phyloP scores from a whole-genome alignment of 2,797 vertebrate genomes.

The Bryconaethiops microstoma region DNA sequence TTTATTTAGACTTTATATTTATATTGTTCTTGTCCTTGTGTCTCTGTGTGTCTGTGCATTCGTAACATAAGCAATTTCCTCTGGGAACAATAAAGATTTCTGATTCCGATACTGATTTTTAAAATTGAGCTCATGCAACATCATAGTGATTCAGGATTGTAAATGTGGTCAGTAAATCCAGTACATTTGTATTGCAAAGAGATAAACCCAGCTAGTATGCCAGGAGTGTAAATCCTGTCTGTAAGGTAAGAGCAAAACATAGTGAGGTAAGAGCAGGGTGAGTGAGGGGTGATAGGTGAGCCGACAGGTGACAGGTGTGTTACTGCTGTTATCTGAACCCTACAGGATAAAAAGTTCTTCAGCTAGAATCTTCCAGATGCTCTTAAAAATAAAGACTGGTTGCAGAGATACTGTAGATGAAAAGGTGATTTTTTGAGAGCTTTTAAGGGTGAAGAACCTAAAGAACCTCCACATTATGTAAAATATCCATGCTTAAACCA shows the following conservation, averaged over 20 bases:
- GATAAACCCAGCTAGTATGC: background rate
- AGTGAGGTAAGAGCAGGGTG: conserved; percentile 9
- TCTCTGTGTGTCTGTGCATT: too few relatives aligned
- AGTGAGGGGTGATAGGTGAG: conserved; percentile 17
- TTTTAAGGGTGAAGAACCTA: too few relatives aligned
- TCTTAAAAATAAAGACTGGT: background rate
- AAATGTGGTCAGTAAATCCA: conserved; percentile 6
- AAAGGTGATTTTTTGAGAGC: too few relatives aligned
- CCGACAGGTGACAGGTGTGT: conserved; percentile 16
- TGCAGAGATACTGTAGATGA: too few relatives aligned
- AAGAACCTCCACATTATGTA: too few relatives aligned
- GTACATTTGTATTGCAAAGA: background rate
- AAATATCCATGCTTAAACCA: too few relatives aligned
- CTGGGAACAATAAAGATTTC: too few relatives aligned
- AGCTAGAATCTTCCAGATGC: background rate
- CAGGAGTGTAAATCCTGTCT: conserved; percentile 6
- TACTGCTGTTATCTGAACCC: background rate
- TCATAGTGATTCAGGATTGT: too few relatives aligned
- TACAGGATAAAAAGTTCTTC: background rate
- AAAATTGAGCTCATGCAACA: background rate
- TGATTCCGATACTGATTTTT: too few relatives aligned
- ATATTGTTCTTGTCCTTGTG: too few relatives aligned
- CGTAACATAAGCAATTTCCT: too few relatives aligned
- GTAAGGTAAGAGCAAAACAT: conserved; percentile 1
- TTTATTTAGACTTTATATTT: too few relatives aligned